phyloP scores from a whole-genome alignment of 2,113 vertebrate species.

The Poecilia latipinna region DNA sequence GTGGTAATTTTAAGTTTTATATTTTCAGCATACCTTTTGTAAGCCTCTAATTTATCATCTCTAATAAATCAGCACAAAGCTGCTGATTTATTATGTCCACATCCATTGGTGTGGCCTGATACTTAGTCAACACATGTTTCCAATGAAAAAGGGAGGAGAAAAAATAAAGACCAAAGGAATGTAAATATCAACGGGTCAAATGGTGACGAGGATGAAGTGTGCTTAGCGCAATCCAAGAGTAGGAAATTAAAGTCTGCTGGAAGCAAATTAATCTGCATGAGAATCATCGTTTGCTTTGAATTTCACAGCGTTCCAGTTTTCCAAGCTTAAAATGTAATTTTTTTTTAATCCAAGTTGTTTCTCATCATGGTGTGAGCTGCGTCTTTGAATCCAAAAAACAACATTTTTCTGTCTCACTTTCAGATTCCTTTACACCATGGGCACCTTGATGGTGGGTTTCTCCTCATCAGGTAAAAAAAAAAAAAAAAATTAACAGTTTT shows the following conservation, averaged over 20 bases:
- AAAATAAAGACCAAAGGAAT: conserved; percentile 44
- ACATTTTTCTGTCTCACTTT: background rate
- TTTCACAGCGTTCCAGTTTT: too few relatives aligned
- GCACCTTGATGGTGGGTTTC: conserved; percentile 65
- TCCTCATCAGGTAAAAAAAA: conserved; percentile 58
- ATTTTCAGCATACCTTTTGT: background rate
- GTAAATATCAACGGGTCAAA: conserved; percentile 1
- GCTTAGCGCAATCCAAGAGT: background rate
- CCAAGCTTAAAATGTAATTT: too few relatives aligned
- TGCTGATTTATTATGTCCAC: background rate
- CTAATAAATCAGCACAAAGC: background rate
- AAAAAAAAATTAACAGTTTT: background rate
- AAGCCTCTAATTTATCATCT: conserved; percentile 5
- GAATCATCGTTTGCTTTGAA: background rate
- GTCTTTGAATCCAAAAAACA: background rate
- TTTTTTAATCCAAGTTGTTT: background rate
- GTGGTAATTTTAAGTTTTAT: background rate
- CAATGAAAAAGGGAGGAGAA: conserved; percentile 32
- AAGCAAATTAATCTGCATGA: background rate
- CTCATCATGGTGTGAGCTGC: background rate
- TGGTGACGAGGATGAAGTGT: background rate
- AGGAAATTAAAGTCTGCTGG: conserved; percentile 16
- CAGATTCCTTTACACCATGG: conserved; percentile 68
- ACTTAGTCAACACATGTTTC: conserved; percentile 42
- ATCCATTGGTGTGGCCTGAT: conserved; percentile 33